These are phyloP conservation scores for Cosmorhoe ocellata DNA, from an alignment of 2,888 invertebrate genomes.

Conservation along the genomic window DNA sequence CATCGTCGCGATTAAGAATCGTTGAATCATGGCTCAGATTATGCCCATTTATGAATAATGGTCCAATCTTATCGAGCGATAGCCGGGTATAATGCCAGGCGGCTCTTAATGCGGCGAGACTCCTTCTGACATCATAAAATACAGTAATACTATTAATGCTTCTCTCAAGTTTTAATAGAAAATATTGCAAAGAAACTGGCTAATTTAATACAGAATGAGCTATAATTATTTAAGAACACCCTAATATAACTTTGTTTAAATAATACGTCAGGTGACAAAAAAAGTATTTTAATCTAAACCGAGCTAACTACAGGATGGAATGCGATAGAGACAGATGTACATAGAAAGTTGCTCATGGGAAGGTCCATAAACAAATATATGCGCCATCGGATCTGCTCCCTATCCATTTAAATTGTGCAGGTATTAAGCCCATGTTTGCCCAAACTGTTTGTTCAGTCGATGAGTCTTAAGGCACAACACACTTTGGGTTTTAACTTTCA, in stretches of 20 bases:
- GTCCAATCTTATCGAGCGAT: slow-evolving; percentile 33
- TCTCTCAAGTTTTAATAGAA: not conserved
- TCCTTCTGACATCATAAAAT: slow-evolving; percentile 14
- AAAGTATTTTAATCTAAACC: no score
- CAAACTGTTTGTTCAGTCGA: slow-evolving; percentile 71
- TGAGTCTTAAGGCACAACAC: slow-evolving; percentile 77
- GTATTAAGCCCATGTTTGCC: slow-evolving; percentile 73
- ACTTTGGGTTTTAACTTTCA: slow-evolving; percentile 82
- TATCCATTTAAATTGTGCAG: slow-evolving; percentile 75
- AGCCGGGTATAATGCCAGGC: slow-evolving; percentile 25
- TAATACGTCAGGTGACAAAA: no score
- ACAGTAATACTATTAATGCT: slow-evolving; percentile 14
- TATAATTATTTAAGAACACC: no score
- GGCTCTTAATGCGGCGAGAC: slow-evolving; percentile 24
- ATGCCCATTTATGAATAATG: slow-evolving; percentile 49
- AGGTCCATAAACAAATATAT: slow-evolving; percentile 53
- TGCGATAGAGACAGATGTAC: slow-evolving; percentile 34
- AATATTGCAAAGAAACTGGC: not conserved
- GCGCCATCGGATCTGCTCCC: slow-evolving; percentile 68
- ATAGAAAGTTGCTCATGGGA: slow-evolving; percentile 58
- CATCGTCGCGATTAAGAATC: slow-evolving; percentile 50
- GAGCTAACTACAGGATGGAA: no score
- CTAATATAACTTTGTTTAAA: no score
- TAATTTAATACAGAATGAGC: no score
- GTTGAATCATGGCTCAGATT: slow-evolving; percentile 34